These are phyloP conservation scores for Xenus cinereus DNA, from an alignment of 2,113 vertebrate genomes.

Conservation along the genomic window DNA sequence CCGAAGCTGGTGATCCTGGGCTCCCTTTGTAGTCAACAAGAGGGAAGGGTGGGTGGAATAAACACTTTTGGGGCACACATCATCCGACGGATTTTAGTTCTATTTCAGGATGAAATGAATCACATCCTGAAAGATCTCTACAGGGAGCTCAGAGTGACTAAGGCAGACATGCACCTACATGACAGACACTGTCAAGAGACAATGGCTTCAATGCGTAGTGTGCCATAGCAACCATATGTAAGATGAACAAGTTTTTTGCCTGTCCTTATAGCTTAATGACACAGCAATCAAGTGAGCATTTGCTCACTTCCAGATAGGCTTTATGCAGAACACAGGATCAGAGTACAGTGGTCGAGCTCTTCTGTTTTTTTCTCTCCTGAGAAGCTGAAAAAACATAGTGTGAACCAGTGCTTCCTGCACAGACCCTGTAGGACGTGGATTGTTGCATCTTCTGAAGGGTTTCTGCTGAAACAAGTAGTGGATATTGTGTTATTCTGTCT, in stretches of 20 bases:
- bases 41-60: background rate
- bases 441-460: background rate
- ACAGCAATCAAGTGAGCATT: background rate
- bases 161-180: background rate
- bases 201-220: accelerated
- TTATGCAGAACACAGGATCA: background rate
- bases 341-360: background rate
- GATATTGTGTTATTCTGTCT: background rate
- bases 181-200: background rate
- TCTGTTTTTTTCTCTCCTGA: background rate
- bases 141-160: background rate
- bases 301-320: background rate
- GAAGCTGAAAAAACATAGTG: background rate
- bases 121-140: background rate
- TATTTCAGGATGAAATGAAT: background rate
- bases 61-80: background rate
- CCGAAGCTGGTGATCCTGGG: background rate
- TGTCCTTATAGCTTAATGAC: background rate
- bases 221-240: background rate
- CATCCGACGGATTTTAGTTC: background rate
- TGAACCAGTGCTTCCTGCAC: background rate
- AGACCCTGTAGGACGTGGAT: accelerated
- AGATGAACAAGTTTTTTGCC: background rate
- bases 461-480: background rate
- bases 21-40: background rate